Evolutionary conservation across 2,797 vertebrate genomes (phyloP).

Genomic region (Spinus olivaceus): DNA sequence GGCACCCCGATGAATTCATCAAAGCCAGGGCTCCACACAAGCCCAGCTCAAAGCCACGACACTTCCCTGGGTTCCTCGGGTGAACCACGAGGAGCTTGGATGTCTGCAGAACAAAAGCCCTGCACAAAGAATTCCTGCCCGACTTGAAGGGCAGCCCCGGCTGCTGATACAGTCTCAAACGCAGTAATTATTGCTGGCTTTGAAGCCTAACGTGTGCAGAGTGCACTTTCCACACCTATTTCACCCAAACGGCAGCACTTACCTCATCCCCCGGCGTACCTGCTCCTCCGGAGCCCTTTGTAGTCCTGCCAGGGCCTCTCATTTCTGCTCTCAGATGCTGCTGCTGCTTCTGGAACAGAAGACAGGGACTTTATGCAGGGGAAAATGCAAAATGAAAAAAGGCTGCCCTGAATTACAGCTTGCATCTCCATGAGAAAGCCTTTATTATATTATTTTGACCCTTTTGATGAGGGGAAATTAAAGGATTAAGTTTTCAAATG

Average conservation of each 20-base stretch:
- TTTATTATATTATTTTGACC: not conserved
- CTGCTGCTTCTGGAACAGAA: not conserved
- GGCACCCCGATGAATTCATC: not conserved
- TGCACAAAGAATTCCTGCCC: not conserved
- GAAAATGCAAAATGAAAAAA: constrained; percentile 38
- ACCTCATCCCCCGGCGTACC: not conserved
- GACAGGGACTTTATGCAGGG: constrained; percentile 2
- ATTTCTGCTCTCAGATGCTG: not conserved
- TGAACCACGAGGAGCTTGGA: not conserved
- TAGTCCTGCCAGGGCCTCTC: constrained; percentile 60
- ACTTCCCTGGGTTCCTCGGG: not conserved
- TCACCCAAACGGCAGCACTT: constrained; percentile 38
- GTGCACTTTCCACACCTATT: constrained; percentile 58
- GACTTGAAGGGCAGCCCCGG: not conserved
- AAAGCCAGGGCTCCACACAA: not conserved
- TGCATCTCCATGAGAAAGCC: constrained; percentile 64
- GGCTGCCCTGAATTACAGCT: constrained; percentile 17
- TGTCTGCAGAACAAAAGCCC: constrained; percentile 7
- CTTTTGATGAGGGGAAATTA: constrained; percentile 73
- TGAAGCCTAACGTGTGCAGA: constrained; percentile 46
- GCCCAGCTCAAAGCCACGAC: not conserved
- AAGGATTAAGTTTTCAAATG: constrained; percentile 79
- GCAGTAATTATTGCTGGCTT: constrained; percentile 47
- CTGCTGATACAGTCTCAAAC: constrained; percentile 25
- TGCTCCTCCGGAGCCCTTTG: constrained; percentile 33